These are phyloP conservation scores for Hippocampus mohnikei DNA, from an alignment of 2,113 vertebrate genomes.

Conservation along the genomic window DNA sequence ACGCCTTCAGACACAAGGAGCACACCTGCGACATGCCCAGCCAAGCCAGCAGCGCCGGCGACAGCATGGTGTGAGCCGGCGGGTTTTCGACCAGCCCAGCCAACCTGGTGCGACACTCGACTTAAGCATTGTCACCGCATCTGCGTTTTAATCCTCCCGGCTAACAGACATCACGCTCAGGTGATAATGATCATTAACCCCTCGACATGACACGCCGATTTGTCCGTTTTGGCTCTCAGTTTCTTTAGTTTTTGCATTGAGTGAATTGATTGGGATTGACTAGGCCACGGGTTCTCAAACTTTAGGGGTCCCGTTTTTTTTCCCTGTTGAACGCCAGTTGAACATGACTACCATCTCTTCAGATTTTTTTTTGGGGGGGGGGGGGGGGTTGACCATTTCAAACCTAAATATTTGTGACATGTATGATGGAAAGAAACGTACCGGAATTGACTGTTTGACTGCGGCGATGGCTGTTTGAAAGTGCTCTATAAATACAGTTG, in stretches of 20 bases:
- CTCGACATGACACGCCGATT: constrained; percentile 14
- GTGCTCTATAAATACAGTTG: too few species aligned
- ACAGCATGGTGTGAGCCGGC: constrained; percentile 68
- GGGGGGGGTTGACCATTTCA: not conserved
- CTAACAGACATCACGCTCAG: constrained; percentile 29
- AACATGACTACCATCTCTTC: not conserved
- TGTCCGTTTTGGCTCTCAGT: constrained; percentile 21
- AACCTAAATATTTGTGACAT: not conserved
- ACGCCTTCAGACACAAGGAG: constrained; percentile 58
- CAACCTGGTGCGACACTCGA: constrained; percentile 21
- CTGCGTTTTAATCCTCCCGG: constrained; percentile 38
- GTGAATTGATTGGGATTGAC: constrained; percentile 33
- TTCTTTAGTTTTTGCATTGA: constrained; percentile 3
- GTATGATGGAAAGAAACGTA: not conserved
- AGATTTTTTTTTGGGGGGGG: not conserved
- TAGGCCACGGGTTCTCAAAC: not conserved
- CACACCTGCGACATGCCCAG: constrained; percentile 38
- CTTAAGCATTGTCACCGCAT: constrained; percentile 37
- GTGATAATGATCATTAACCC: constrained; percentile 39
- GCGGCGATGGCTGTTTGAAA: too few species aligned
- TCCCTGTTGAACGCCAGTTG: not conserved
- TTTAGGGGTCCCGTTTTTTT: not conserved
- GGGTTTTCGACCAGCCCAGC: constrained; percentile 44
- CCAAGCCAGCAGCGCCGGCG: constrained; percentile 55
- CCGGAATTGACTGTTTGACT: too few species aligned